phyloP scores from a whole-genome alignment of 2,888 invertebrate genomes.

The Melanotus villosus region DNA sequence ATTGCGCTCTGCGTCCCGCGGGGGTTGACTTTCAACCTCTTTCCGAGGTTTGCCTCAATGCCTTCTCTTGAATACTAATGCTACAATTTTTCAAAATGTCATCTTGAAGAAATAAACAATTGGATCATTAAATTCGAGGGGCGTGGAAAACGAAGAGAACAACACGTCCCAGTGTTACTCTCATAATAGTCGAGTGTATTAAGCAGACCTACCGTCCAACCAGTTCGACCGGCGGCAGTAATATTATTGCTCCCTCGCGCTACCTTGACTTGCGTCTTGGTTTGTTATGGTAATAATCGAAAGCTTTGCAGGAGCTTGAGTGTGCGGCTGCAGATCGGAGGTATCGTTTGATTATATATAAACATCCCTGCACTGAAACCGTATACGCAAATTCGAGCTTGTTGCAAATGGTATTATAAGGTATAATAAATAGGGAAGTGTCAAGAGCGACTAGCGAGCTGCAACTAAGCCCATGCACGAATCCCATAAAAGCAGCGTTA shows the following conservation, averaged over 20 bases:
- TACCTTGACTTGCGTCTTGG: slow-evolving; percentile 21
- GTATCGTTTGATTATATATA: slow-evolving; percentile 7
- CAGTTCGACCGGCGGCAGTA: slow-evolving; percentile 24
- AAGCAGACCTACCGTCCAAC: slow-evolving; percentile 30
- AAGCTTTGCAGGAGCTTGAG: slow-evolving; percentile 22
- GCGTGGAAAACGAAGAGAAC: slow-evolving; percentile 44
- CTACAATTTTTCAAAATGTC: slow-evolving; percentile 61
- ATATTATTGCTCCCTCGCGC: slow-evolving; percentile 33
- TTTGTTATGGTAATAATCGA: slow-evolving; percentile 26
- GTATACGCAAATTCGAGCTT: slow-evolving; percentile 23
- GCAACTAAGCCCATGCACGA: slow-evolving; percentile 32
- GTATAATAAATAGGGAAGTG: slow-evolving; percentile 28
- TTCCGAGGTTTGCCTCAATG: slow-evolving; percentile 62
- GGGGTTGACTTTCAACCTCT: slow-evolving; percentile 64
- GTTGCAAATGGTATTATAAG: slow-evolving; percentile 24
- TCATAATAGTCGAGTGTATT: slow-evolving; percentile 28
- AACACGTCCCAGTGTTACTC: slow-evolving; percentile 18
- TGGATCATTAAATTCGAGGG: slow-evolving; percentile 36
- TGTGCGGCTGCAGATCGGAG: slow-evolving; percentile 1
- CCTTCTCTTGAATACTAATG: slow-evolving; percentile 63
- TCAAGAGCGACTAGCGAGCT: slow-evolving; percentile 21
- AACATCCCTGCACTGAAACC: slow-evolving; percentile 8
- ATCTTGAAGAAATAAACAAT: slow-evolving; percentile 59
- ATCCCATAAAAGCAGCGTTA: slow-evolving; percentile 40
- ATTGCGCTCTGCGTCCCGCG: slow-evolving; percentile 60